A percentile compares a stretch with the other conserved stretches of the same genome.
phyloP scores from a whole-genome alignment of 2,113 vertebrate genomes.

The Sceloporus undulatus region DNA sequence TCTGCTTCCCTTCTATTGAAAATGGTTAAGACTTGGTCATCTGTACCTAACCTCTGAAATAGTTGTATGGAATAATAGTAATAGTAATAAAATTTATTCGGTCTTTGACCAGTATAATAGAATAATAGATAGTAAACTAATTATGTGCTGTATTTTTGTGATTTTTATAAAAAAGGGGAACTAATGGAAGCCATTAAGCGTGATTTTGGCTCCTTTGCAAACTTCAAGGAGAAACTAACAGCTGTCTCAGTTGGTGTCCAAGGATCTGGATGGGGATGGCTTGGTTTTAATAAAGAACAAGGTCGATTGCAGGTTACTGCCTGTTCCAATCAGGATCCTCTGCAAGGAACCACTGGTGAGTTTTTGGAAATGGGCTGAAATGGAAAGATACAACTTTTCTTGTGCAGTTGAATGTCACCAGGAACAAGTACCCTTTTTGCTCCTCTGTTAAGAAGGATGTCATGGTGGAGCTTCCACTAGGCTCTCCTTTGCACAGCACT shows the following conservation, averaged over 20 bases:
- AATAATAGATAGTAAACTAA: constrained; percentile 14
- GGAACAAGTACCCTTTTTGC: not conserved
- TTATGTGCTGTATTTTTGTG: not conserved
- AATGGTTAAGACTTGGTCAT: not conserved
- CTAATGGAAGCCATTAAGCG: constrained; percentile 91
- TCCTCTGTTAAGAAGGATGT: not conserved
- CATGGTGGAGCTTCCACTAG: not conserved
- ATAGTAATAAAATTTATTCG: not conserved
- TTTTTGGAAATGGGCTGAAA: not conserved
- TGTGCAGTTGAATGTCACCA: not conserved
- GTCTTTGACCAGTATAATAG: too few relatives aligned
- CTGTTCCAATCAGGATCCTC: constrained; percentile 94
- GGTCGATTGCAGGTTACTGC: constrained; percentile 86
- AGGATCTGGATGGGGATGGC: constrained; percentile 98
- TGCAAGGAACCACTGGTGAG: constrained; percentile 95
- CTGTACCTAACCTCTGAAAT: not conserved
- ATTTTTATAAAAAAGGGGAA: constrained; percentile 81
- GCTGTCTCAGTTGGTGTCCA: constrained; percentile 90
- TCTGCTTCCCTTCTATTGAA: not conserved
- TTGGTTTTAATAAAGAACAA: constrained; percentile 90
- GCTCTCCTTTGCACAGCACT: not conserved
- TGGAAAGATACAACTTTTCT: not conserved
- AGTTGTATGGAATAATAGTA: not conserved
- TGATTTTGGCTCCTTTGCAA: constrained; percentile 95
- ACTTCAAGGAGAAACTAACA: constrained; percentile 94